Percentiles rank a stretch among this genome's conserved stretches.
Conservation (phyloP, 2,797 vertebrate genomes). For the Cichlasoma orientale region DNA sequence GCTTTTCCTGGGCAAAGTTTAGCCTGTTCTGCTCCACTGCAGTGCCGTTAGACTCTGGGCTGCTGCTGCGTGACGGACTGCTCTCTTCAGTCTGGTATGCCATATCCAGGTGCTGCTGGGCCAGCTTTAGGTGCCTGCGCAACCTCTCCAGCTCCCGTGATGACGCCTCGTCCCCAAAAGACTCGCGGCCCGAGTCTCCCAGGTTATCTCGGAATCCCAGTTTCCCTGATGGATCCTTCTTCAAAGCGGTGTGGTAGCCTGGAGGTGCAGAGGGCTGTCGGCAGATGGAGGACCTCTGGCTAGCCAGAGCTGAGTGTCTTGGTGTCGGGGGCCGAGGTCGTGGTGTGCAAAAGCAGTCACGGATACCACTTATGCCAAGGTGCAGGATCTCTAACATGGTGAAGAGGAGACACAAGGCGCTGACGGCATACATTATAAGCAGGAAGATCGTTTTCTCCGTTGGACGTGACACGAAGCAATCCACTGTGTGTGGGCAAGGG, state of each 20-base stretch:
- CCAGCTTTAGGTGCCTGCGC: conserved; percentile 87
- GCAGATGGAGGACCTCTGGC: conserved; percentile 67
- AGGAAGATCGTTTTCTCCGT: conserved; percentile 95
- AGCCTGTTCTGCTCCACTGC: conserved; percentile 91
- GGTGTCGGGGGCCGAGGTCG: conserved; percentile 46
- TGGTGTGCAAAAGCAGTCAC: conserved; percentile 80
- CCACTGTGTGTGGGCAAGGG: conserved; percentile 91
- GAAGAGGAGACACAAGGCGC: conserved; percentile 87
- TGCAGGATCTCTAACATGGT: conserved; percentile 89
- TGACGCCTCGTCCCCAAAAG: conserved; percentile 76
- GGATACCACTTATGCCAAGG: conserved; percentile 86
- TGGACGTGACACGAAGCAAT: conserved; percentile 92
- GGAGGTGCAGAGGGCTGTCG: conserved; percentile 86
- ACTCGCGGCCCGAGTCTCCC: conserved; percentile 76
- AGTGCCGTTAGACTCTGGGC: conserved; percentile 89
- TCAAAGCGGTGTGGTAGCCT: conserved; percentile 87
- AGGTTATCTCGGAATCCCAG: conserved; percentile 82
- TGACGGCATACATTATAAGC: conserved; percentile 90
- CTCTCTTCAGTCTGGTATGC: conserved; percentile 85
- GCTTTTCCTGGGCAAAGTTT: conserved; percentile 94
- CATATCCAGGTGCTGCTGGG: conserved; percentile 90
- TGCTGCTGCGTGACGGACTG: conserved; percentile 88
- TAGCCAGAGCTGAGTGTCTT: conserved; percentile 31
- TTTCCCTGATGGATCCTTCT: conserved; percentile 82
- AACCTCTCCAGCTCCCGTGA: conserved; percentile 84